Conservation (phyloP, 2,797 vertebrate species). For the Dallia pectoralis region DNA sequence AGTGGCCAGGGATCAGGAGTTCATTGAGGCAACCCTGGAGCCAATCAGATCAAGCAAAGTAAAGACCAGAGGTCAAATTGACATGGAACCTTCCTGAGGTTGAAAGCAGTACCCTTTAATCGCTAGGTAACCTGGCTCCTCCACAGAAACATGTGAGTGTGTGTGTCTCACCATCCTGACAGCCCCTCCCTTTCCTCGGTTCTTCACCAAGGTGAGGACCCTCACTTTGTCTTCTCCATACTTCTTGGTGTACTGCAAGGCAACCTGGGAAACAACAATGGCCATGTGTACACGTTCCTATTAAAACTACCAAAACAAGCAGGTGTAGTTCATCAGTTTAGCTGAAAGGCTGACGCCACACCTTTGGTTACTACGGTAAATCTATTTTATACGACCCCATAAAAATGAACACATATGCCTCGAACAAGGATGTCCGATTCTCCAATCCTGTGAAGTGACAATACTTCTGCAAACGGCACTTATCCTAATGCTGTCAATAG, state of each 20-base stretch:
- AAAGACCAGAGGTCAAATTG: too few relatives aligned
- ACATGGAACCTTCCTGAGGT: too few relatives aligned
- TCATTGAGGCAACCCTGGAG: too few relatives aligned
- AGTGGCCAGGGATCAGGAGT: too few relatives aligned
- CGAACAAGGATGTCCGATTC: background rate
- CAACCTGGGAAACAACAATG: conserved; percentile 74
- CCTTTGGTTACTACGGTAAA: too few relatives aligned
- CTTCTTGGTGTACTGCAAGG: conserved; percentile 81
- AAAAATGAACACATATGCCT: background rate
- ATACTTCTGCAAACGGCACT: too few relatives aligned
- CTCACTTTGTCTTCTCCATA: conserved; percentile 89
- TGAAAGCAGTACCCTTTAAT: too few relatives aligned
- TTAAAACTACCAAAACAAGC: background rate
- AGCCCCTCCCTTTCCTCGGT: conserved; percentile 95
- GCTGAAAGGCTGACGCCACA: too few relatives aligned
- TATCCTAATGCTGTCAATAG: background rate
- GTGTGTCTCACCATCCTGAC: conserved; percentile 83
- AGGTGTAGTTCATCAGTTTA: too few relatives aligned
- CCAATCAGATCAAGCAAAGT: too few relatives aligned
- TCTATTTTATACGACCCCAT: background rate
- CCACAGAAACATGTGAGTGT: too few relatives aligned
- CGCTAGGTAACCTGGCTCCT: too few relatives aligned
- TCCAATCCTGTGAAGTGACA: background rate
- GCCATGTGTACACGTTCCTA: background rate
- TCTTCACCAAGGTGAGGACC: conserved; percentile 86